These are phyloP conservation scores for Harpalus rufipes DNA, from an alignment of 2,888 invertebrate genomes.

Conservation along the genomic window DNA sequence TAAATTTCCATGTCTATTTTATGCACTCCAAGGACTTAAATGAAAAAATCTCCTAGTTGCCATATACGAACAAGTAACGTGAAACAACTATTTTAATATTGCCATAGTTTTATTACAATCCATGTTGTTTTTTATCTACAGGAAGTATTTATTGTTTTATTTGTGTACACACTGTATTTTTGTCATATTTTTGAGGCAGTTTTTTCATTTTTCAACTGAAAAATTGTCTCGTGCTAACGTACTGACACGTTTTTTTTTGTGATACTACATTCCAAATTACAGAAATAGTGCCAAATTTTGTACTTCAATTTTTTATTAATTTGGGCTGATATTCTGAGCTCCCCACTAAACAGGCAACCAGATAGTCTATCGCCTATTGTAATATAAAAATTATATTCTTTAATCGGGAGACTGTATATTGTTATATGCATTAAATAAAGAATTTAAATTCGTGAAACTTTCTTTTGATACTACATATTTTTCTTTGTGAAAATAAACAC, in stretches of 20 bases:
- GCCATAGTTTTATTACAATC: slow-evolving; percentile 68
- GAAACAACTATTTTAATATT: slow-evolving; percentile 66
- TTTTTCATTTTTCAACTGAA: slow-evolving; percentile 5
- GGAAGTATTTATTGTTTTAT: slow-evolving; percentile 51
- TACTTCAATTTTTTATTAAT: background rate
- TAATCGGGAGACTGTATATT: too few species aligned
- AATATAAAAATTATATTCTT: too few species aligned
- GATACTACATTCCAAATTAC: background rate
- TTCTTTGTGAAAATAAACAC: too few species aligned
- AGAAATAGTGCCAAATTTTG: slow-evolving; percentile 35
- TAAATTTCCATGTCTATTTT: slow-evolving; percentile 72
- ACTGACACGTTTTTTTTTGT: slow-evolving; percentile 32
- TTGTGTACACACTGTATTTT: slow-evolving; percentile 46
- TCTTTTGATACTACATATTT: too few species aligned
- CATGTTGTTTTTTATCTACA: slow-evolving; percentile 54
- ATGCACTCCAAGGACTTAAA: slow-evolving; percentile 74
- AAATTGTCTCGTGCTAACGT: slow-evolving; percentile 24
- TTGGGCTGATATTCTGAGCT: too few species aligned
- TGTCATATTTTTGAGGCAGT: slow-evolving; percentile 29
- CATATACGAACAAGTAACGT: slow-evolving; percentile 67
- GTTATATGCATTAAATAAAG: too few species aligned
- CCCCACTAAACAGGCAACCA: too few species aligned
- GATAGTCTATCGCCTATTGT: too few species aligned
- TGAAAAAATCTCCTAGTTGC: slow-evolving; percentile 71
- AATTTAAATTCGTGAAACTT: too few species aligned